Evolutionary conservation across 2,888 invertebrate genomes (phyloP).

Genomic region (Agapostemon virescens): DNA sequence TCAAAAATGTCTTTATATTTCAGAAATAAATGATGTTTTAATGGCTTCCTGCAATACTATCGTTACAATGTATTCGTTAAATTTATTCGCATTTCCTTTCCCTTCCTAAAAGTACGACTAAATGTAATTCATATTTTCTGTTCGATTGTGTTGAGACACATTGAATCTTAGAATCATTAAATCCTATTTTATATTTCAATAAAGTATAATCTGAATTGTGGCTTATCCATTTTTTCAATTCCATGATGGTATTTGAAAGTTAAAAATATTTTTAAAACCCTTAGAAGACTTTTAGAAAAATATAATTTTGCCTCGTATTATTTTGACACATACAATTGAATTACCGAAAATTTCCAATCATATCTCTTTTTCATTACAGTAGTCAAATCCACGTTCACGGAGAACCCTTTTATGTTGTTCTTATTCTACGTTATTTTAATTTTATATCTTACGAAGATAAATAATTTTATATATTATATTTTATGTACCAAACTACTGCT

Average conservation of each 20-base stretch:
- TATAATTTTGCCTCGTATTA: neutral
- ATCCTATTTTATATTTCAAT: neutral
- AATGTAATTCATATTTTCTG: neutral
- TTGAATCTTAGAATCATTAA: neutral
- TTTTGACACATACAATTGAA: neutral
- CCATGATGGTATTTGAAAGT: neutral
- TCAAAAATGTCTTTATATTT: neutral
- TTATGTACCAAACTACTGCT: neutral
- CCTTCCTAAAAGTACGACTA: neutral
- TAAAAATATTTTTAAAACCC: neutral
- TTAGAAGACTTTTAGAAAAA: neutral
- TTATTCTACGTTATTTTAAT: neutral
- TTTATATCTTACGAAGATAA: neutral
- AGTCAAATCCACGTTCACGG: neutral
- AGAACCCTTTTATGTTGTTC: neutral
- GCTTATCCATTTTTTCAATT: neutral
- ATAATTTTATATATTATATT: neutral
- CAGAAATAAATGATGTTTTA: neutral
- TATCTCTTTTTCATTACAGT: neutral
- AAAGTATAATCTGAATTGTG: neutral
- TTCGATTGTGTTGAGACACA: neutral
- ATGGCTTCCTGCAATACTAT: neutral
- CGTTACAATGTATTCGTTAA: neutral
- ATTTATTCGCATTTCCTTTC: neutral
- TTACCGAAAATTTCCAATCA: neutral